A percentile compares a stretch with the other conserved stretches of the same genome.
These are phyloP conservation scores for Choloepus didactylus DNA, from an alignment of 2,797 vertebrate species.

Conservation along the genomic window DNA sequence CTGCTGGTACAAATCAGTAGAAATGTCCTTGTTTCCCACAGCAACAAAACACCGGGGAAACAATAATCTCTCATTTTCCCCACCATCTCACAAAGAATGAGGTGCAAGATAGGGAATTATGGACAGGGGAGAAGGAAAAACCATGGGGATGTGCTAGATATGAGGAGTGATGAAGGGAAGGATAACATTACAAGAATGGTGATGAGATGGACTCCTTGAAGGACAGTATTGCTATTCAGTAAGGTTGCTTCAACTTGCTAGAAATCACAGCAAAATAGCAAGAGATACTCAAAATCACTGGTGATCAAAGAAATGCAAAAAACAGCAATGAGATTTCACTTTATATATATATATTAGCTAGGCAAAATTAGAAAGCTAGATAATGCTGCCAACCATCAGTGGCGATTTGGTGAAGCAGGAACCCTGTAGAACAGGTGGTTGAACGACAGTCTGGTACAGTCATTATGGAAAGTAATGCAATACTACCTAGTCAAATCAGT, in stretches of 20 bases:
- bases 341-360: background rate
- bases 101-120: background rate
- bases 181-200: background rate
- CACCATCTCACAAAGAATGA: constrained; percentile 24
- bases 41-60: constrained; percentile 61
- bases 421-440: background rate
- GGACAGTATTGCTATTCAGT: background rate
- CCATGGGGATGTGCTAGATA: background rate
- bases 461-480: background rate
- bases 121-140: background rate
- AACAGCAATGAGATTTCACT: background rate
- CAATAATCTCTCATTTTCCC: constrained; percentile 48
- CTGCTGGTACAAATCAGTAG: constrained; percentile 1
- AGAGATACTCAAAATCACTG: background rate
- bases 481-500: background rate
- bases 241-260: background rate
- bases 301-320: constrained; percentile 11
- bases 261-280: background rate
- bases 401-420: background rate
- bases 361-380: constrained; percentile 5
- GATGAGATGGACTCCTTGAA: background rate
- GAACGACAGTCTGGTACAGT: background rate
- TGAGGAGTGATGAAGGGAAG: background rate
- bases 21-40: constrained; percentile 34
- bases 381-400: background rate